These are phyloP conservation scores for Artemia sinica DNA, from an alignment of 2,888 invertebrate genomes.

Conservation along the genomic window DNA sequence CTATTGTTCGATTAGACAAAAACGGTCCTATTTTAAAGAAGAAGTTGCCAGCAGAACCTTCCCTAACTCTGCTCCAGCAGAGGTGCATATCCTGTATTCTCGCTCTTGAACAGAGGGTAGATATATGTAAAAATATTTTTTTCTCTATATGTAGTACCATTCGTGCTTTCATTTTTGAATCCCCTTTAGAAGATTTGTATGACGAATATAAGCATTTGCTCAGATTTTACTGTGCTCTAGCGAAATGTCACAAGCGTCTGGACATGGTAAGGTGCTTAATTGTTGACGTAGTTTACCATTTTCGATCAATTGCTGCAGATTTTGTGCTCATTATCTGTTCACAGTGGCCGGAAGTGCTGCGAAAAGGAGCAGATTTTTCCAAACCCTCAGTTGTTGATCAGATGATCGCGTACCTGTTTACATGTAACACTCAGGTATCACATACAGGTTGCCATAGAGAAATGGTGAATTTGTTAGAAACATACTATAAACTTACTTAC, in stretches of 20 bases:
- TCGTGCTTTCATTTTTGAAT: background rate
- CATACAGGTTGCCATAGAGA: background rate
- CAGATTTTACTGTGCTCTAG: background rate
- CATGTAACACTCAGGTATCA: background rate
- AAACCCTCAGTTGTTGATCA: background rate
- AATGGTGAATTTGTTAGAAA: background rate
- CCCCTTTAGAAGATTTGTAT: background rate
- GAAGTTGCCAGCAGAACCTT: background rate
- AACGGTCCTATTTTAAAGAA: background rate
- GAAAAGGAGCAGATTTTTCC: background rate
- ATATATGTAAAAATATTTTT: background rate
- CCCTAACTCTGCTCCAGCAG: constrained; percentile 1
- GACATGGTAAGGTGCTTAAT: background rate
- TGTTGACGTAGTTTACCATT: background rate
- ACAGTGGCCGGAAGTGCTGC: background rate
- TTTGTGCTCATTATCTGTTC: background rate
- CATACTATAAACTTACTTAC: background rate
- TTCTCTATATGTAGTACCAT: background rate
- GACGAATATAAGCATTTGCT: background rate
- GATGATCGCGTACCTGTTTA: background rate
- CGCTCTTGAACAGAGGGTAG: background rate
- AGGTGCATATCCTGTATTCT: background rate
- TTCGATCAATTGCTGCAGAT: background rate
- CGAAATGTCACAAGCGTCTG: background rate
- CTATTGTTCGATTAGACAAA: too few species aligned